Evolutionary conservation across 1,140 invertebrate species (phyloP).

Genomic region (Bombus haemorrhoidalis): DNA sequence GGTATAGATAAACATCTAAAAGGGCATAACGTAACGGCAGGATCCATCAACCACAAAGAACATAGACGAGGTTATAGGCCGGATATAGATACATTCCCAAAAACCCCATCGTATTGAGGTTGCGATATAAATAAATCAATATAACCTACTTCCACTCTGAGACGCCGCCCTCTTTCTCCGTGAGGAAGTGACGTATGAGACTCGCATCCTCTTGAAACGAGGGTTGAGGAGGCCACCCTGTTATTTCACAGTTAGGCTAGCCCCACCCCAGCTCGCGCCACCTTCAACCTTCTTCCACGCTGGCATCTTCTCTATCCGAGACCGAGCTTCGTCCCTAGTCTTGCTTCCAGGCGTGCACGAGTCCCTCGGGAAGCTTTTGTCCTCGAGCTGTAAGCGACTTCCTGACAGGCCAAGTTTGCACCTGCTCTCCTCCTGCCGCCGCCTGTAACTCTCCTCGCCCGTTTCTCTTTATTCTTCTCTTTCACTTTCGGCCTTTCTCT

Average conservation of each 20-base stretch:
- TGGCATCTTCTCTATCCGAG: conserved; percentile 64
- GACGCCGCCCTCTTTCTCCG: conserved; percentile 64
- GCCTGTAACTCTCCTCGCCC: conserved; percentile 50
- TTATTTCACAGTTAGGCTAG: conserved; percentile 82
- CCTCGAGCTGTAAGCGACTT: conserved; percentile 83
- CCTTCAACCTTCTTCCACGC: conserved; percentile 68
- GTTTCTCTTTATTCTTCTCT: conserved; percentile 50
- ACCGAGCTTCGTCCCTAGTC: conserved; percentile 65
- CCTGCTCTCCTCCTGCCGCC: conserved; percentile 77
- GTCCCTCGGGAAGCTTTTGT: conserved; percentile 81
- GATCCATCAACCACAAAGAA: neutral
- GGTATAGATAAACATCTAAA: neutral
- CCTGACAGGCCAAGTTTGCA: conserved; percentile 82
- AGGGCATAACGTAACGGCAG: neutral
- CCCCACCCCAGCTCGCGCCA: conserved; percentile 61
- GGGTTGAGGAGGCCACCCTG: conserved; percentile 74
- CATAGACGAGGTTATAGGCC: conserved; percentile 41
- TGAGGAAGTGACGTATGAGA: conserved; percentile 79
- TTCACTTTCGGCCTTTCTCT: conserved; percentile 12
- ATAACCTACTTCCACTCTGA: conserved; percentile 71
- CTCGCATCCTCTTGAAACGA: conserved; percentile 72
- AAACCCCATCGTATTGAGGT: conserved; percentile 75
- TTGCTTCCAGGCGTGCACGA: conserved; percentile 73
- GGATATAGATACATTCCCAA: conserved; percentile 73
- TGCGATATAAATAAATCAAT: conserved; percentile 82